A percentile compares a stretch with the other conserved stretches of the same genome.
phyloP scores from a whole-genome alignment of 1,140 invertebrate genomes.

The Aethina tumida region DNA sequence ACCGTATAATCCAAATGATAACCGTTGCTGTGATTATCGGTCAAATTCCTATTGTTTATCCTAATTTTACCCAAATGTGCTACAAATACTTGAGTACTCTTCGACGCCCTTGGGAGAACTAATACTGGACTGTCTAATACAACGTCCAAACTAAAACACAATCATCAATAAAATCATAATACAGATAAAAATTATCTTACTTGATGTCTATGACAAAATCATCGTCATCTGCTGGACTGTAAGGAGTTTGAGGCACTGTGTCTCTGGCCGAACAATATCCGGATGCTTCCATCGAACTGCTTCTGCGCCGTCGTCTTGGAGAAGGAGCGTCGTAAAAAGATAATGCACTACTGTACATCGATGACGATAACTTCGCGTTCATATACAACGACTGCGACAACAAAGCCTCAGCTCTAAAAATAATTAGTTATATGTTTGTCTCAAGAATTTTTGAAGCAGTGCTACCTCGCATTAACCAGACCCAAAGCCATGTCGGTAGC shows the following conservation, averaged over 20 bases:
- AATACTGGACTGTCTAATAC: conserved; percentile 84
- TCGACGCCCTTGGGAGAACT: conserved; percentile 65
- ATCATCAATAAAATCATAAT: conserved; percentile 3
- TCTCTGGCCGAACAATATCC: conserved; percentile 28
- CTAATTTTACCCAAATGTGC: conserved; percentile 89
- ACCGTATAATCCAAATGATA: conserved; percentile 17
- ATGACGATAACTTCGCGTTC: conserved; percentile 42
- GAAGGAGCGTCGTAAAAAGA: conserved; percentile 30
- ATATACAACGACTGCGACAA: conserved; percentile 44
- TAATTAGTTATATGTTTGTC: conserved; percentile 5
- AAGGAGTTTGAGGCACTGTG: conserved; percentile 35
- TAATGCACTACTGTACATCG: conserved; percentile 32
- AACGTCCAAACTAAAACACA: conserved; percentile 51
- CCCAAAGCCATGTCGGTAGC: conserved; percentile 91
- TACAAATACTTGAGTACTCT: conserved; percentile 75
- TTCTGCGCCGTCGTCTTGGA: conserved; percentile 31
- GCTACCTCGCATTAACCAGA: conserved; percentile 63
- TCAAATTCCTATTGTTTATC: conserved; percentile 40
- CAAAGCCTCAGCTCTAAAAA: conserved; percentile 34
- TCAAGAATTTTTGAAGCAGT: no score
- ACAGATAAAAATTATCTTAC: conserved; percentile 2
- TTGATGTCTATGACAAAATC: conserved; percentile 30
- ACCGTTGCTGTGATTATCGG: conserved; percentile 12
- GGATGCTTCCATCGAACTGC: conserved; percentile 33
- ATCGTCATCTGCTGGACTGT: conserved; percentile 35